These are phyloP conservation scores for Gallinago paraguaiae DNA, from an alignment of 2,113 vertebrate genomes.

Conservation along the genomic window DNA sequence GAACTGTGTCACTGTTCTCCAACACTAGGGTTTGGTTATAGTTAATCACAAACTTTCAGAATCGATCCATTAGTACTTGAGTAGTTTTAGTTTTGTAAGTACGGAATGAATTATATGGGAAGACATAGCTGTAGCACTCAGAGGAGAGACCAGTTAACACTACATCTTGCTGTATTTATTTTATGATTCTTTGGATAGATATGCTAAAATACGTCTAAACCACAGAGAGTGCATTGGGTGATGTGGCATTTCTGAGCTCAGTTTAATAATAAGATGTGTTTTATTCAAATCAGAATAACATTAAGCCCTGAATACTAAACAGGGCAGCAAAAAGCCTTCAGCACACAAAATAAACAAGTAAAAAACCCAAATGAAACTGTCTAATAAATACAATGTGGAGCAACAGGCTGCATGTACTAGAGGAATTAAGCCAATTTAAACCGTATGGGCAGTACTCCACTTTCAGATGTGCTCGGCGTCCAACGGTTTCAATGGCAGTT, in stretches of 20 bases:
- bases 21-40: neutral
- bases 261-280: constrained; percentile 41
- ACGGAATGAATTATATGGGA: neutral
- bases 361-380: constrained; percentile 52
- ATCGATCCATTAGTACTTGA: neutral
- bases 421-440: constrained; percentile 67
- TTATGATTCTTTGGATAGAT: neutral
- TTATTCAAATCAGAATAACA: constrained; percentile 45
- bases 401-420: constrained; percentile 51
- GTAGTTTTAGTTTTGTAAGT: neutral
- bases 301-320: constrained; percentile 40
- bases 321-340: constrained; percentile 57
- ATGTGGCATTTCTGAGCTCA: constrained; percentile 43
- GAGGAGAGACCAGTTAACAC: neutral
- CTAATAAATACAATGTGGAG: constrained; percentile 59
- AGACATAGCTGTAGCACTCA: neutral
- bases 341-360: constrained; percentile 44
- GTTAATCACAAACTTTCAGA: neutral
- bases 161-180: constrained; percentile 8
- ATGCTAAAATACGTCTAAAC: constrained; percentile 2
- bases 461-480: constrained; percentile 11
- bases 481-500: neutral
- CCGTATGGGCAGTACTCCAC: constrained; percentile 20
- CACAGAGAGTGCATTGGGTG: neutral
- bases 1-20: neutral